Evolutionary conservation across 2,888 invertebrate species (phyloP).

Genomic region (Clistopyga incitator): DNA sequence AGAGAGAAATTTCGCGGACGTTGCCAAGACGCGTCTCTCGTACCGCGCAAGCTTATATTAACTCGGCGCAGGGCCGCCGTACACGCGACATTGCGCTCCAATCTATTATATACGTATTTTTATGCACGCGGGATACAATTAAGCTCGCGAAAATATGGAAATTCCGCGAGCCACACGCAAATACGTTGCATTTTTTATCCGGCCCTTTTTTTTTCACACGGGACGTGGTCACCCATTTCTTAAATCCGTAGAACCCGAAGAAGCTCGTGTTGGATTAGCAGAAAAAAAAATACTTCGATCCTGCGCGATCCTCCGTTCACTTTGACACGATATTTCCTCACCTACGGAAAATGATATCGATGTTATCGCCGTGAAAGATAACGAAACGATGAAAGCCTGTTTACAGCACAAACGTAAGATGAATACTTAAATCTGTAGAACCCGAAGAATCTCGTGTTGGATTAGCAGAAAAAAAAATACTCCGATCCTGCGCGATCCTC

Average conservation of each 20-base stretch:
- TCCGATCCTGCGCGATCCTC: too few relatives aligned
- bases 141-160: background rate
- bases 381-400: constrained; percentile 6
- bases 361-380: background rate
- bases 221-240: too few relatives aligned
- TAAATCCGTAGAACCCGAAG: background rate
- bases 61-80: constrained; percentile 63
- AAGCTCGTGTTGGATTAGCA: too few relatives aligned
- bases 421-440: too few relatives aligned
- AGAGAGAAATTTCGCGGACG: constrained; percentile 58
- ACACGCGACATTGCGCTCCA: background rate
- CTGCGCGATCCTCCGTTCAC: too few relatives aligned
- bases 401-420: background rate
- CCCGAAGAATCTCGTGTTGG: too few relatives aligned
- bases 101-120: background rate
- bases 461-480: too few relatives aligned
- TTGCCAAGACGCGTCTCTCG: constrained; percentile 79
- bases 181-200: too few relatives aligned
- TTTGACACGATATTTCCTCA: background rate
- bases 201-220: too few relatives aligned
- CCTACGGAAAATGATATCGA: too few relatives aligned
- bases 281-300: too few relatives aligned
- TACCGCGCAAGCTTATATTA: constrained; percentile 78
- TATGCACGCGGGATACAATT: background rate
- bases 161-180: background rate